These are phyloP conservation scores for Drosophila putrida DNA, from an alignment of 2,888 invertebrate species.

Conservation along the genomic window DNA sequence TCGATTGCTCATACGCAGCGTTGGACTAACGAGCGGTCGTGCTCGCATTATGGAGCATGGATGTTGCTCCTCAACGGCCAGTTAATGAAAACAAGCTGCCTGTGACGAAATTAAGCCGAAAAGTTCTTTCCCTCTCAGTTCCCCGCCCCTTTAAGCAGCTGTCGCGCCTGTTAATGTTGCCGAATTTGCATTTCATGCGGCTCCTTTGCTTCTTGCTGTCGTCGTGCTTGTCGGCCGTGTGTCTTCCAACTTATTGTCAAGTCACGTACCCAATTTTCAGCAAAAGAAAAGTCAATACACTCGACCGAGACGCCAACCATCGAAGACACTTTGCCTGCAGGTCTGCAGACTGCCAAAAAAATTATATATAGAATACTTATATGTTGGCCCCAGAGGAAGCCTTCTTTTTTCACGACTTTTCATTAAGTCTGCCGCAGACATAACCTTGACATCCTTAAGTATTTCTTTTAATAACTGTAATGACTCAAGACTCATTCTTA, in stretches of 20 bases:
- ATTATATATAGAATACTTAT: constrained; percentile 1
- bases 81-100: constrained; percentile 81
- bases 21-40: constrained; percentile 69
- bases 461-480: background rate
- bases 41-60: constrained; percentile 40
- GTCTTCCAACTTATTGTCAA: constrained; percentile 68
- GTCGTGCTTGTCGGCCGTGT: constrained; percentile 17
- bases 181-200: constrained; percentile 78
- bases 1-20: constrained; percentile 76
- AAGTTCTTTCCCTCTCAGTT: constrained; percentile 32
- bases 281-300: constrained; percentile 72
- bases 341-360: constrained; percentile 23
- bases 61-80: constrained; percentile 61
- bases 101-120: constrained; percentile 64
- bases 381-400: constrained; percentile 19
- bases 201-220: constrained; percentile 33
- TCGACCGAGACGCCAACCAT: constrained; percentile 40
- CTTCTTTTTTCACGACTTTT: constrained; percentile 11
- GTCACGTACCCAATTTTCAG: constrained; percentile 80
- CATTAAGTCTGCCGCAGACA: constrained; percentile 12
- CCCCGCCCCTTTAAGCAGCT: constrained; percentile 34
- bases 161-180: constrained; percentile 68
- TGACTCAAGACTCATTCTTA: background rate
- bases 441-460: background rate
- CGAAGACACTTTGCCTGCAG: constrained; percentile 15